These are phyloP conservation scores for Drosophila robusta DNA, from an alignment of 2,888 invertebrate genomes.

Conservation along the genomic window DNA sequence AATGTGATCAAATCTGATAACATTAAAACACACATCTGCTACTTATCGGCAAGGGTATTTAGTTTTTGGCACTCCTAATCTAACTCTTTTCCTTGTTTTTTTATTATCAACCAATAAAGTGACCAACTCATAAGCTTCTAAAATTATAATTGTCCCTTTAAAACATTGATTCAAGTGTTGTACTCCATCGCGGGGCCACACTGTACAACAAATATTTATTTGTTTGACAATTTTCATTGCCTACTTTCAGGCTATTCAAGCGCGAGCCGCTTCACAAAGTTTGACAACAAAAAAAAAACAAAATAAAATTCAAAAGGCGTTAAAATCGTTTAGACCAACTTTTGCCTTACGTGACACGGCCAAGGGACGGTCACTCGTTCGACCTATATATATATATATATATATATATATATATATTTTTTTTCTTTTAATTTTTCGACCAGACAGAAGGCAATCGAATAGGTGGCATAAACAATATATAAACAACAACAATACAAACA, in stretches of 20 bases:
- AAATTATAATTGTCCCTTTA: too few species aligned
- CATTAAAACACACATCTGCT: too few species aligned
- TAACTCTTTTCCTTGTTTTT: too few species aligned
- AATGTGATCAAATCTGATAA: too few species aligned
- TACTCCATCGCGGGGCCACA: not conserved
- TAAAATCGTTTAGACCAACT: conserved; percentile 73
- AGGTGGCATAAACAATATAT: conserved; percentile 69
- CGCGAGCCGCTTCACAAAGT: conserved; percentile 37
- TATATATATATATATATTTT: too few species aligned
- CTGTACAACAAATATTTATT: conserved; percentile 68
- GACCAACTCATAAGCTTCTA: too few species aligned
- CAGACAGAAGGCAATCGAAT: conserved; percentile 61
- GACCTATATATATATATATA: conserved; percentile 47
- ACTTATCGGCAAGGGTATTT: too few species aligned
- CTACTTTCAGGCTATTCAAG: conserved; percentile 61
- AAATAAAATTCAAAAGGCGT: conserved; percentile 74
- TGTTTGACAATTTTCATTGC: conserved; percentile 75
- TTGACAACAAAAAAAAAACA: conserved; percentile 44
- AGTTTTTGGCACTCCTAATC: too few species aligned
- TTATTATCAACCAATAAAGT: too few species aligned
- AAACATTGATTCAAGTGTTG: too few species aligned
- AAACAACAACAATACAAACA: conserved; percentile 20
- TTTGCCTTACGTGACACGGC: conserved; percentile 70
- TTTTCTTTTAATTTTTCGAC: conserved; percentile 51
- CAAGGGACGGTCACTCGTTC: conserved; percentile 36